Evolutionary conservation across 1,140 invertebrate species (phyloP).

Genomic region (Manduca sexta): DNA sequence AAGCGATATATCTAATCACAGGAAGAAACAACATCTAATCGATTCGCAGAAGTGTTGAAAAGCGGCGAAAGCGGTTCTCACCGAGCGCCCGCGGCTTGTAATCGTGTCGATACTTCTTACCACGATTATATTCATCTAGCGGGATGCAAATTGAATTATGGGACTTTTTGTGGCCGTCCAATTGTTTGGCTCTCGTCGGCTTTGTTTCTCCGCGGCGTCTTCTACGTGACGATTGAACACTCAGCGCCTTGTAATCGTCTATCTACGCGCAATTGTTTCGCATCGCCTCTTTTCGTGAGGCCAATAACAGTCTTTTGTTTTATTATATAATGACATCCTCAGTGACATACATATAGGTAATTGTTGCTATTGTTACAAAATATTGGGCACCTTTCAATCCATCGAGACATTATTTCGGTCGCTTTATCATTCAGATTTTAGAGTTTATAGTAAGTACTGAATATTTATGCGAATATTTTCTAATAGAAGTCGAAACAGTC

Average conservation of each 20-base stretch:
- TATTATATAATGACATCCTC: no score
- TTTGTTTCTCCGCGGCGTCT: conserved; percentile 61
- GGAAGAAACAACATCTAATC: conserved; percentile 50
- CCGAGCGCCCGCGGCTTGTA: conserved; percentile 41
- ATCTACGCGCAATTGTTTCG: conserved; percentile 49
- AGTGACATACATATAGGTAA: no score
- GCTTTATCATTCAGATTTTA: no score
- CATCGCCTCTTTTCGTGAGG: conserved; percentile 43
- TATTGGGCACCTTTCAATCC: conserved; percentile 1
- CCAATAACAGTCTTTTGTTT: conserved; percentile 64
- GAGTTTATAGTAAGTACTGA: no score
- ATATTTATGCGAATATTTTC: no score
- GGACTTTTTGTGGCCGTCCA: conserved; percentile 62
- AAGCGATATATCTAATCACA: conserved; percentile 17
- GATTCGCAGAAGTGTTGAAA: conserved; percentile 67
- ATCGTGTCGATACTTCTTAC: conserved; percentile 43
- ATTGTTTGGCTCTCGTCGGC: conserved; percentile 56
- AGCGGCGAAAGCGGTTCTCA: conserved; percentile 64
- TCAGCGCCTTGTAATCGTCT: conserved; percentile 55
- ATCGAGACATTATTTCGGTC: no score
- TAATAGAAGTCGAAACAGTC: no score
- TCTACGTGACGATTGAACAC: conserved; percentile 66
- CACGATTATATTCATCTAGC: conserved; percentile 55
- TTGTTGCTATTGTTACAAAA: conserved; percentile 58
- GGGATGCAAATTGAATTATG: conserved; percentile 72